These are phyloP conservation scores for Propithecus coquereli DNA, from an alignment of 2,113 vertebrate species.

Conservation along the genomic window DNA sequence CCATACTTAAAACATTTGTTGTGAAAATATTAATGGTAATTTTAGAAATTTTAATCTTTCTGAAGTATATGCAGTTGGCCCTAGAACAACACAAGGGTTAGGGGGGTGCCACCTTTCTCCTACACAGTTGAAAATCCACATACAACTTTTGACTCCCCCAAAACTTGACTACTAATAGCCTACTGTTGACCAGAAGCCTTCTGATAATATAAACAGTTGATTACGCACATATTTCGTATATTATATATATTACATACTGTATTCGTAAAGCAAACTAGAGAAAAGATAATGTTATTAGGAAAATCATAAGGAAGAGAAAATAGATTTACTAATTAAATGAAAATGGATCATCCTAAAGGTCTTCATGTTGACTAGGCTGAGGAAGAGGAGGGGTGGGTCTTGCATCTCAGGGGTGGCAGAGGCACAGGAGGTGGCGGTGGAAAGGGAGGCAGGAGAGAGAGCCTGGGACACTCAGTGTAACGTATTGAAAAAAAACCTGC, in stretches of 20 bases:
- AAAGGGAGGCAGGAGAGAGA: not conserved
- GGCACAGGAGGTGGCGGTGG: not conserved
- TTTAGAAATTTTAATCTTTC: not conserved
- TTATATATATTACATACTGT: not conserved
- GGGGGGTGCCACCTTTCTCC: not conserved
- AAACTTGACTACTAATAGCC: not conserved
- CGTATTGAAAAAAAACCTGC: not conserved
- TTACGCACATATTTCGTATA: not conserved
- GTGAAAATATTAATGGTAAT: not conserved
- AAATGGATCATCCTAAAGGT: not conserved
- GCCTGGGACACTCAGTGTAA: not conserved
- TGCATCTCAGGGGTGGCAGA: too few species aligned
- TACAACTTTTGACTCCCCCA: not conserved
- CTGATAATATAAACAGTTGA: not conserved
- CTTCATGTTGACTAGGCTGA: not conserved
- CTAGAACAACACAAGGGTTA: not conserved
- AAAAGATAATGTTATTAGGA: not conserved
- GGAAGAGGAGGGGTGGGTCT: not conserved
- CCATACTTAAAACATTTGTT: not conserved
- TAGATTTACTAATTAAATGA: not conserved
- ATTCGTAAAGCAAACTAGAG: not conserved
- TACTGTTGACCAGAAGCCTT: not conserved
- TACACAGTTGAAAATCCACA: too few species aligned
- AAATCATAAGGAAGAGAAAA: not conserved
- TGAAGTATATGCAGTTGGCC: not conserved